A percentile compares a stretch with the other conserved stretches of the same genome.
Conservation (phyloP, 1,140 invertebrate genomes). For the Apocrypta bakeri region DNA sequence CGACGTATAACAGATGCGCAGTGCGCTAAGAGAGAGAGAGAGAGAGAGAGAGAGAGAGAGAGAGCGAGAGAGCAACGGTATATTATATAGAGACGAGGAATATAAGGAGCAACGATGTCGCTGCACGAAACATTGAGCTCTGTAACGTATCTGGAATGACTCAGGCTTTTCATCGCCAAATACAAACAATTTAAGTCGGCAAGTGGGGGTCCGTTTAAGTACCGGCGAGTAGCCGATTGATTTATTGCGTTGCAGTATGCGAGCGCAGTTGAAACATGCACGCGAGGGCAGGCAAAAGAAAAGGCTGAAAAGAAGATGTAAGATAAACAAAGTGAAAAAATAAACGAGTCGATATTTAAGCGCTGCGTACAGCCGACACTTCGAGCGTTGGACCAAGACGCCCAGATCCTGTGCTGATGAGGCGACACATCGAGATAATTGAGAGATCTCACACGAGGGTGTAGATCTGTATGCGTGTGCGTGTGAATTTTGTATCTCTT, state of each 20-base stretch:
- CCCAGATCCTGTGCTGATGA: not conserved
- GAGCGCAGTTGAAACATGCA: not conserved
- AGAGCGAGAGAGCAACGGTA: not conserved
- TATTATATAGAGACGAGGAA: not conserved
- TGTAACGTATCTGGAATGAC: slow-evolving; percentile 8
- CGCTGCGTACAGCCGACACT: not conserved
- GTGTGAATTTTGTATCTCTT: too few species aligned
- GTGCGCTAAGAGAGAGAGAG: not conserved
- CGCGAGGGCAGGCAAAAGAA: not conserved
- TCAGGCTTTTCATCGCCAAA: slow-evolving; percentile 49
- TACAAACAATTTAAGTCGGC: slow-evolving; percentile 43
- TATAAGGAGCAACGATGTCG: not conserved
- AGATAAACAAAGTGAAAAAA: slow-evolving; percentile 30
- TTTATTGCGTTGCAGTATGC: slow-evolving; percentile 15
- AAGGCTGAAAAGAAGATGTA: not conserved
- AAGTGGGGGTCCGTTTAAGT: slow-evolving; percentile 36
- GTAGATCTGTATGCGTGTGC: too few species aligned
- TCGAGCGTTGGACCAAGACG: not conserved
- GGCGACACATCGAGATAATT: not conserved
- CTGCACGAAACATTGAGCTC: not conserved
- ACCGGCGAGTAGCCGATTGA: slow-evolving; percentile 37
- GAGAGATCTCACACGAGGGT: not conserved
- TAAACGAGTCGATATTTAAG: slow-evolving; percentile 1
- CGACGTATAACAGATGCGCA: not conserved
- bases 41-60: too few species aligned